Evolutionary conservation across 1,140 invertebrate genomes (phyloP), one percentile per base, ranked within the genome.

Genomic region (Centruroides vittatus): DNA sequence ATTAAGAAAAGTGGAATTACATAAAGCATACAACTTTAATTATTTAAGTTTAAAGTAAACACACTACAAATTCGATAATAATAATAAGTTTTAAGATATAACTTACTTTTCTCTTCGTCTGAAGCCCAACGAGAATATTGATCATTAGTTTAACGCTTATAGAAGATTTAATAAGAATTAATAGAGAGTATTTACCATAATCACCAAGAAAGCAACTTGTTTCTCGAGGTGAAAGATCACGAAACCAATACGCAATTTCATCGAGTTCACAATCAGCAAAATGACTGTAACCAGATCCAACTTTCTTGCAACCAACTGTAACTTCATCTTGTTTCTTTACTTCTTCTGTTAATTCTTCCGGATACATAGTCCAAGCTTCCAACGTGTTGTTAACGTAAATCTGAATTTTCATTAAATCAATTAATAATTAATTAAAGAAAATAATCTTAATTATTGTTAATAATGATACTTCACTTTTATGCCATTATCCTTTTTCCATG

Each of bases 221-320:
- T 23, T 65, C 52, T 46, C 65, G 51, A 49, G 62, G 60, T 3
- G 59, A 35, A 1, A 70, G 47, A 2, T 49, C 34, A 13, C 58
- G 47, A 59, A 59, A 63, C 70, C 70, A 71, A 8, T 60, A 49
- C 3, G 68, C 69, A 4, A 70, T 47, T 58, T 71, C 70, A 58
- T 71, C 70, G 49, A 66, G 65, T 12, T 65, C 61, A 0, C 61
- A 67, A 35, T 62, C 52, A 4, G 53, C 57, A 60, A 58, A 68
- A 47, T 66, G 9, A 3, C 36, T 35, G 58, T 66, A 67, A 3
- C 35, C 46, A 4, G 46, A 64, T 10, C 51, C 57, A 9, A 11
- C 12, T 56, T 51, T 58, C 49, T 47, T 65, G 57, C 70, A 71
- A 3, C 69, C 70, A 0, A 70, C 54, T 46, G 65, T 66, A 12